Percentiles rank a stretch among this genome's conserved stretches.
phyloP scores from a whole-genome alignment of 2,888 invertebrate species.

The Steinernema scapterisci region DNA sequence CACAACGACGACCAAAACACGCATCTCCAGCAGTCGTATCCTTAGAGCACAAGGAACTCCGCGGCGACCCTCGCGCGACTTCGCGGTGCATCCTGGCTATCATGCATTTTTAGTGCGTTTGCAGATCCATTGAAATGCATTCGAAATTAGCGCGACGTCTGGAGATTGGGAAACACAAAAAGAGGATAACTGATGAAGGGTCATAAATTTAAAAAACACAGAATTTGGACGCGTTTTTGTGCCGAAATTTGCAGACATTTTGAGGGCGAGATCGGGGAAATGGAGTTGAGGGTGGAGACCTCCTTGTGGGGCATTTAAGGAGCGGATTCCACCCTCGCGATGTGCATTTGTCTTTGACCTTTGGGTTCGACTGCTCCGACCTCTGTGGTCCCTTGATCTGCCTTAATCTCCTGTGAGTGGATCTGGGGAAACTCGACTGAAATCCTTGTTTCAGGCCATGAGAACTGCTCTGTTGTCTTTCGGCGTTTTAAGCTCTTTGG shows the following conservation, averaged over 20 bases:
- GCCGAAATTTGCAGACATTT: neutral
- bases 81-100: neutral
- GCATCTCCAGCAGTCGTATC: neutral
- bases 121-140: slow-evolving; percentile 11
- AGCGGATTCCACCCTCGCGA: neutral
- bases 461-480: neutral
- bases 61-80: neutral
- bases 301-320: neutral
- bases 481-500: neutral
- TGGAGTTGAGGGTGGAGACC: slow-evolving; percentile 4
- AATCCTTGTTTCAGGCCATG: neutral
- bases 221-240: neutral
- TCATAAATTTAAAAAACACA: neutral
- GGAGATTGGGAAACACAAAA: neutral
- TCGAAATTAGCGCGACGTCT: slow-evolving; percentile 4
- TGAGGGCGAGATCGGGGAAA: no score
- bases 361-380: neutral
- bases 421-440: neutral
- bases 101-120: slow-evolving; percentile 28
- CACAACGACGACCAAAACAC: neutral
- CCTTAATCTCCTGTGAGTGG: neutral
- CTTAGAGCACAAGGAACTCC: neutral
- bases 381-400: neutral
- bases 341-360: neutral
- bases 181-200: neutral